Evolutionary conservation across 2,888 invertebrate species (phyloP), one percentile per base, ranked within the genome.

Genomic region (Napeogenes inachia): DNA sequence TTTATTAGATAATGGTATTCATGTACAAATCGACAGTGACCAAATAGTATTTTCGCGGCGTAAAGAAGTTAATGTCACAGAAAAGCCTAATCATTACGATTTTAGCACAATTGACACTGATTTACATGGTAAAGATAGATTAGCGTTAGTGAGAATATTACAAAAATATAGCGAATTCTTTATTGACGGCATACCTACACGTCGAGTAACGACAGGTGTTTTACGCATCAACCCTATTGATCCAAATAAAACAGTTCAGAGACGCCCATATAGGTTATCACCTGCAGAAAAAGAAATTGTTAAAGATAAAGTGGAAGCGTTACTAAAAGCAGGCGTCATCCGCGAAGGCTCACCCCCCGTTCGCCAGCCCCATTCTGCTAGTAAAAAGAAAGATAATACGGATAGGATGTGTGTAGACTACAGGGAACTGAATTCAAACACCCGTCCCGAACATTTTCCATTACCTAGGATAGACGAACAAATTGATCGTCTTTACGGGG

Each of bases 281-380:
- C 72, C 71, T 0, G 6, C 12, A 0, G 74, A 73, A 50, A 70
- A 70, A 45, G 45, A 68, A 33, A 69, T 72, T 8, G 60, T 60
- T 21, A 21, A 21, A 1, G 68, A 73, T 35, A 73, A 70, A 32
- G 59, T 74, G 6, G 56, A 70, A 10, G n/a, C 59, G 1, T 54
- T 75, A 0, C 10, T 72, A 1, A 65, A 70, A n/a, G 69, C 72
- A 2, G 70, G 70, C 0, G 64, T 78, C 0, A 73, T 75, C 54
- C 64, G 72, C 2, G 70, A 71, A 57, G 72, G 73, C n/a, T 57
- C 68, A 0, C 74, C 75, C 75, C 0, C 68, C 73, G 0, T 76
- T 73, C 56, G 73, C 74, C 0, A 75, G 75, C 53, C 74, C 75
- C 0, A 73, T 77, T 45, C 46, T 73, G 0, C 33, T 67, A 8